These are phyloP conservation scores for Heliconius erato DNA, from an alignment of 2,888 invertebrate genomes.

Conservation along the genomic window DNA sequence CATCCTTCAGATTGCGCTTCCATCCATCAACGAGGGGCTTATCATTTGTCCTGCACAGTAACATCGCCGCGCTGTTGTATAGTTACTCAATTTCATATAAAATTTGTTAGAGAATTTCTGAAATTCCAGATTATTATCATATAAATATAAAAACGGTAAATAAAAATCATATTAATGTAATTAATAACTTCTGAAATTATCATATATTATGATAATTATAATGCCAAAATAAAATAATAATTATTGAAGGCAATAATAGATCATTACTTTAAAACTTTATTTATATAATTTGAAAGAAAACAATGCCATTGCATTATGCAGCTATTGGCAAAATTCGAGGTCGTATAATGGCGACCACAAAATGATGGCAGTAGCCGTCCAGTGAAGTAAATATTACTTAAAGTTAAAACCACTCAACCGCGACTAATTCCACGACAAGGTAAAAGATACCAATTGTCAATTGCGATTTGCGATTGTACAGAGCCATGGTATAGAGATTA, in stretches of 20 bases:
- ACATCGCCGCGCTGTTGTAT: constrained; percentile 29
- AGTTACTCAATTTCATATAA: background rate
- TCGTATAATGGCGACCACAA: constrained; percentile 31
- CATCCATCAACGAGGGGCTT: constrained; percentile 59
- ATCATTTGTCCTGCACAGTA: constrained; percentile 54
- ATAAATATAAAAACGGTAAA: background rate
- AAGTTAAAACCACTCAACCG: constrained; percentile 41
- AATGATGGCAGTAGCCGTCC: constrained; percentile 33
- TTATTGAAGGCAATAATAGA: no score
- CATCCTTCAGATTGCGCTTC: constrained; percentile 68
- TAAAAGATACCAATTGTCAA: constrained; percentile 37
- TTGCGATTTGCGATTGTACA: constrained; percentile 41
- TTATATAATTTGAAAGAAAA: constrained; percentile 16
- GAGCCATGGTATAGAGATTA: constrained; percentile 15
- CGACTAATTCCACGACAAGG: constrained; percentile 49
- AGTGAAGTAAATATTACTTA: constrained; percentile 47
- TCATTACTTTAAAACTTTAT: no score
- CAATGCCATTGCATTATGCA: constrained; percentile 40
- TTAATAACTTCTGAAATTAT: background rate
- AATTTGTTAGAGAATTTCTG: background rate
- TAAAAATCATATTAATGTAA: no score
- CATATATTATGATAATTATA: background rate
- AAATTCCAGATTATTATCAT: background rate
- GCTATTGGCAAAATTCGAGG: constrained; percentile 43
- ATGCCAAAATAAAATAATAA: background rate